These are phyloP conservation scores for Trissonchulus sp. DNA, from an alignment of 2,888 invertebrate genomes.

Conservation along the genomic window DNA sequence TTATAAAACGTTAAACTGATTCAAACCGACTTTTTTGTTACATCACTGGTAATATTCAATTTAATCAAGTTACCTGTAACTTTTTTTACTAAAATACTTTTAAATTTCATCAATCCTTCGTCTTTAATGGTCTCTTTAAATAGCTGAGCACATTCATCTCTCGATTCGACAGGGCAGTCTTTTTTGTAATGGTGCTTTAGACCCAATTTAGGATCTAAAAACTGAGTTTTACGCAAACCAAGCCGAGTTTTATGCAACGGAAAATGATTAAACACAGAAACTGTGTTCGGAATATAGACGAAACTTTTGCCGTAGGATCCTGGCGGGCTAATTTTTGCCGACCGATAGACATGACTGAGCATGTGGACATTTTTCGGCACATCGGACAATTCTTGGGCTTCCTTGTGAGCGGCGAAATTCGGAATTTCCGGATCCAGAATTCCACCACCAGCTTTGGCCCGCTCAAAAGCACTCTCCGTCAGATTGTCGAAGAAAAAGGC, in stretches of 20 bases:
- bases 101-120: conserved; percentile 12
- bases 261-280: conserved; percentile 71
- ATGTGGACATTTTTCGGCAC: conserved; percentile 62
- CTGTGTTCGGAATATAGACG: conserved; percentile 62
- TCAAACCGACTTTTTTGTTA: too few relatives aligned
- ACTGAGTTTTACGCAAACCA: conserved; percentile 39
- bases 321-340: conserved; percentile 61
- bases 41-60: too few relatives aligned
- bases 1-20: too few relatives aligned
- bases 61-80: too few relatives aligned
- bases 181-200: conserved; percentile 88
- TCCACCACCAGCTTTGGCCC: background rate
- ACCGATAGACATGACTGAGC: conserved; percentile 55
- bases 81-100: too few relatives aligned
- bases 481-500: conserved; percentile 85
- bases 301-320: conserved; percentile 69
- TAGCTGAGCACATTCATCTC: conserved; percentile 40
- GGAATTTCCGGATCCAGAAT: background rate
- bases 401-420: background rate
- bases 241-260: conserved; percentile 61
- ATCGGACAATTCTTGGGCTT: conserved; percentile 45
- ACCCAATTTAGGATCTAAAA: conserved; percentile 70
- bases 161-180: conserved; percentile 62
- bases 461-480: conserved; percentile 57
- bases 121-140: conserved; percentile 1